Percentiles rank a stretch among this genome's conserved stretches.
These are phyloP conservation scores for Prunella himalayana DNA, from an alignment of 2,113 vertebrate genomes.

Conservation along the genomic window DNA sequence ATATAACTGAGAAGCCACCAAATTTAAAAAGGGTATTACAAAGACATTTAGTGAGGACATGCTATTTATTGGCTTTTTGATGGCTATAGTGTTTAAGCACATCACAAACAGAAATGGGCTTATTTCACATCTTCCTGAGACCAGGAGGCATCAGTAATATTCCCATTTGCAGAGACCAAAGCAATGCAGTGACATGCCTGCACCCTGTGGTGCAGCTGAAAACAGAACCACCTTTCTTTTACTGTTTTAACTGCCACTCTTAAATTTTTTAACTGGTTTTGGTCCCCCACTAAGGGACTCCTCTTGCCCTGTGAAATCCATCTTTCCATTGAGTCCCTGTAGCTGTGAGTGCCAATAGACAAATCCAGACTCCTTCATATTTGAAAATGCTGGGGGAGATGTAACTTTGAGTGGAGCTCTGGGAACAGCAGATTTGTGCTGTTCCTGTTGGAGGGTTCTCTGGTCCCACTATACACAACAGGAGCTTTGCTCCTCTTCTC, in stretches of 20 bases:
- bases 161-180: not conserved
- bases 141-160: not conserved
- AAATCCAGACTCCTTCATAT: not conserved
- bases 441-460: not conserved
- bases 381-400: not conserved
- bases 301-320: not conserved
- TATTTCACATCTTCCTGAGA: slow-evolving; percentile 15
- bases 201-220: not conserved
- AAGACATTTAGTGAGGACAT: not conserved
- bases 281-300: not conserved
- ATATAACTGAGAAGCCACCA: not conserved
- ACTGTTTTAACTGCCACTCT: not conserved
- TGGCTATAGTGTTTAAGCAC: not conserved
- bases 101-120: slow-evolving; percentile 31
- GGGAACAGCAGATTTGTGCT: not conserved
- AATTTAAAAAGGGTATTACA: slow-evolving; percentile 1
- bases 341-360: not conserved
- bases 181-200: not conserved
- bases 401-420: not conserved
- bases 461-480: too few relatives aligned
- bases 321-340: not conserved
- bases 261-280: not conserved
- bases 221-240: not conserved
- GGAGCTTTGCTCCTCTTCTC: not conserved
- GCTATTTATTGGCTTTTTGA: slow-evolving; percentile 8